Evolutionary conservation across 2,797 vertebrate species (phyloP).

Genomic region (Muscicapa striata): DNA sequence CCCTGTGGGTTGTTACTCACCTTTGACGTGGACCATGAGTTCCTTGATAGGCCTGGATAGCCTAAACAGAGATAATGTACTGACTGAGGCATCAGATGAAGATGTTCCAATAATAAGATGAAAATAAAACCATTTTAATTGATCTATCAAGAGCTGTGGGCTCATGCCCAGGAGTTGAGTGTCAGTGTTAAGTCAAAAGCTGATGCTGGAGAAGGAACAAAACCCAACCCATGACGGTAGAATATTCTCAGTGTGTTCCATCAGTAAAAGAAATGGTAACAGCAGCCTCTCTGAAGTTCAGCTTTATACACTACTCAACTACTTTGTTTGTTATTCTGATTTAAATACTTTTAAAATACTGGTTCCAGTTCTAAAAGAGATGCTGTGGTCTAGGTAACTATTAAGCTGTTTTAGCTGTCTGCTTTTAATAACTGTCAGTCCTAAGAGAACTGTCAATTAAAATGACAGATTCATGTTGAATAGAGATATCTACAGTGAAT

Average conservation of each 20-base stretch:
- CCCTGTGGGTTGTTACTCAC: neutral
- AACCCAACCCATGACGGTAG: neutral
- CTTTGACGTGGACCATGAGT: neutral
- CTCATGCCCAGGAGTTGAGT: neutral
- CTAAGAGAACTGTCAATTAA: neutral
- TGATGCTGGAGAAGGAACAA: neutral
- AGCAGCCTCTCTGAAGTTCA: neutral
- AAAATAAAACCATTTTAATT: neutral
- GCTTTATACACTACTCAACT: rapidly evolving
- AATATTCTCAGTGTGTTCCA: neutral
- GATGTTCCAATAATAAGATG: neutral
- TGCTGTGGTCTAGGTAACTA: neutral
- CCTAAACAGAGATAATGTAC: neutral
- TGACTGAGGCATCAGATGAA: neutral
- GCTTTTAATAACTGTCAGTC: neutral
- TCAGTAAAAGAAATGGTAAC: neutral
- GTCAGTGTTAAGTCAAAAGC: neutral
- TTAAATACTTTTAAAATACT: neutral
- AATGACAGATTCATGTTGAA: neutral
- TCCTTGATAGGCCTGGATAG: neutral
- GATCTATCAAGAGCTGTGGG: neutral
- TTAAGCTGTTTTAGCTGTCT: neutral
- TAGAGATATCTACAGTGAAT: neutral
- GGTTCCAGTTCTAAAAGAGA: neutral
- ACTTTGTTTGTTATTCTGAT: neutral